A percentile compares a stretch with the other conserved stretches of the same genome.
Conservation (phyloP, 2,888 invertebrate genomes). For the Ennomos quercinarius region DNA sequence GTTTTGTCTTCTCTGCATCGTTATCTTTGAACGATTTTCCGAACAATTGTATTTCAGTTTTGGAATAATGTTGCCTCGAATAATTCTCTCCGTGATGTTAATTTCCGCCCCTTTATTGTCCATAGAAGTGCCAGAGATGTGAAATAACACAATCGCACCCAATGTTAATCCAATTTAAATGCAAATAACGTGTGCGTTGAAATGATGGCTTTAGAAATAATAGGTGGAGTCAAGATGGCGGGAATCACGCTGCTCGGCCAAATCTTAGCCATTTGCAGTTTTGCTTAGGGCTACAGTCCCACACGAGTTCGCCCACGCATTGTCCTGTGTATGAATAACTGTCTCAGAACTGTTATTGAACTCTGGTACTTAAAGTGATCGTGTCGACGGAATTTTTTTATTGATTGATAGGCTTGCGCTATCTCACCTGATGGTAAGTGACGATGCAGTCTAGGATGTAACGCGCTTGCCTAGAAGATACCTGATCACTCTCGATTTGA, state of each 20-base stretch:
- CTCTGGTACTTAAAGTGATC: slow-evolving; percentile 40
- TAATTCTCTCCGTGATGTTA: too few relatives aligned
- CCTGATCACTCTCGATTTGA: too few relatives aligned
- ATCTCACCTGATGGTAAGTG: too few relatives aligned
- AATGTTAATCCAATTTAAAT: slow-evolving; percentile 65
- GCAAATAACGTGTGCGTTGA: slow-evolving; percentile 63
- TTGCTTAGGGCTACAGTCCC: slow-evolving; percentile 55
- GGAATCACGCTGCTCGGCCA: slow-evolving; percentile 52
- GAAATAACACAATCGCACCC: slow-evolving; percentile 37
- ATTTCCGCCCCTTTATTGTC: slow-evolving; percentile 8
- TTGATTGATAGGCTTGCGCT: too few relatives aligned
- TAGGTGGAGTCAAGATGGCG: slow-evolving; percentile 55
- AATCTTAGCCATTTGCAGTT: slow-evolving; percentile 62
- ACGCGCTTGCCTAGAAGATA: too few relatives aligned
- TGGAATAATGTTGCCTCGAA: not conserved
- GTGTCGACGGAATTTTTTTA: slow-evolving; percentile 36
- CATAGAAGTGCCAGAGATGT: slow-evolving; percentile 5
- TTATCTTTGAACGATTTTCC: slow-evolving; percentile 5
- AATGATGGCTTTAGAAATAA: slow-evolving; percentile 55
- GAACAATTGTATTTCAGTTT: not conserved
- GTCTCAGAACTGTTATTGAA: slow-evolving; percentile 50
- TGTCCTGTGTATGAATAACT: slow-evolving; percentile 52
- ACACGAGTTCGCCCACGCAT: slow-evolving; percentile 58
- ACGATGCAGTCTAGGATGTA: too few relatives aligned
- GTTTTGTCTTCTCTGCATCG: not conserved